These are phyloP conservation scores for Elmis aenea DNA, from an alignment of 2,888 invertebrate species.

Conservation along the genomic window DNA sequence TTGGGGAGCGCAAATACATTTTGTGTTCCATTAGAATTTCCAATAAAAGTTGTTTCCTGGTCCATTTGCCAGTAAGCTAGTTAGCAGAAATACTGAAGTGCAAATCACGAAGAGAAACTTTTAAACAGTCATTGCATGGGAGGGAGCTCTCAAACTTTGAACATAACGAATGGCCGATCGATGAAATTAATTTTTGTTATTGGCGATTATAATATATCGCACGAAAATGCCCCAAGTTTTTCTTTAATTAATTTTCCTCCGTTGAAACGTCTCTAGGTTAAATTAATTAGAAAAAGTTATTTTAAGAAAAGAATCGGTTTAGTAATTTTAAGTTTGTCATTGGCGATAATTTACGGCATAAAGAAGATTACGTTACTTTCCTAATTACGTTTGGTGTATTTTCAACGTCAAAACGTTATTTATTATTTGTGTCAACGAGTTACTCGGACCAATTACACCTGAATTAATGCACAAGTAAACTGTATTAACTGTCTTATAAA, in stretches of 20 bases:
- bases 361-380: no score
- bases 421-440: no score
- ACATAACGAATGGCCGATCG: constrained; percentile 35
- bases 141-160: constrained; percentile 29
- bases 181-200: constrained; percentile 46
- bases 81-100: constrained; percentile 27
- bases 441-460: constrained; percentile 16
- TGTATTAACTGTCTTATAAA: constrained; percentile 28
- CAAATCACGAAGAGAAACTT: constrained; percentile 33
- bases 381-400: no score
- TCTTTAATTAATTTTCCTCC: constrained; percentile 44
- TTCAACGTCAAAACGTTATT: no score
- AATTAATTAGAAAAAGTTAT: no score
- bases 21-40: constrained; percentile 33
- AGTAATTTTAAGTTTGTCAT: no score
- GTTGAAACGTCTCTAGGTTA: no score
- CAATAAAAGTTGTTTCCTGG: constrained; percentile 28
- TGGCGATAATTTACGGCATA: no score
- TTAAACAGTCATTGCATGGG: constrained; percentile 33
- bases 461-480: constrained; percentile 28
- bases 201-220: constrained; percentile 46
- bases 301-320: no score
- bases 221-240: constrained; percentile 39
- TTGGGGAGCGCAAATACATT: constrained; percentile 26
- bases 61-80: constrained; percentile 31